A percentile compares a stretch with the other conserved stretches of the same genome.
Evolutionary conservation across 2,113 vertebrate genomes (phyloP).

Genomic region (Mohoua ochrocephala): DNA sequence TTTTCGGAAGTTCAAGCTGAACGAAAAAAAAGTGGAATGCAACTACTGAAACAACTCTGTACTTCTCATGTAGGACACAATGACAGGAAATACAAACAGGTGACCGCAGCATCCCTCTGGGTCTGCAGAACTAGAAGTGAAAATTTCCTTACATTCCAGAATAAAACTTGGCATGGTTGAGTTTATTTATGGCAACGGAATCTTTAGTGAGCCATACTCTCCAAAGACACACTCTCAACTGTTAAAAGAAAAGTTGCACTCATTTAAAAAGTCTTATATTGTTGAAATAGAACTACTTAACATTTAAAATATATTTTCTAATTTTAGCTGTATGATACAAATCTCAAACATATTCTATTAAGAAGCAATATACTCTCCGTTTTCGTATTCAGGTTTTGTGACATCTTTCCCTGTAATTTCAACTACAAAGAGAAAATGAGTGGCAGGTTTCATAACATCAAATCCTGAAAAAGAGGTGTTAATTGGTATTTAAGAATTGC

Average conservation of each 20-base stretch:
- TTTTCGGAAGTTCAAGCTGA: neutral
- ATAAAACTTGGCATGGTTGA: neutral
- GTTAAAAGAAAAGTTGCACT: neutral
- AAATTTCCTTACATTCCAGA: neutral
- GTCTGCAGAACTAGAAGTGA: neutral
- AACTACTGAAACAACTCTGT: neutral
- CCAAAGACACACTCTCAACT: neutral
- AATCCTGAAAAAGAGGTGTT: neutral
- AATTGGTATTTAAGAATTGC: neutral
- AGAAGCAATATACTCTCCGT: neutral
- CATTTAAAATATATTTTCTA: neutral
- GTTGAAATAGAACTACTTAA: neutral
- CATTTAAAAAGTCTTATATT: neutral
- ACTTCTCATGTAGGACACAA: neutral
- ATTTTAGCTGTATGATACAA: neutral
- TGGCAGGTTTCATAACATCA: neutral
- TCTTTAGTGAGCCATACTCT: neutral
- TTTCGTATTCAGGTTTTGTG: neutral
- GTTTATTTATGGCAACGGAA: neutral
- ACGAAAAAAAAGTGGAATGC: neutral
- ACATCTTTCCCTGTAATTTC: neutral
- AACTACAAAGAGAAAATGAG: slow-evolving; percentile 4
- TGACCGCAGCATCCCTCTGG: neutral
- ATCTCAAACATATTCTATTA: neutral
- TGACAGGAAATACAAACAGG: neutral